Base-by-base conservation (phyloP, 1,140 invertebrate species). In the Drosophila nigromelanica region DNA sequence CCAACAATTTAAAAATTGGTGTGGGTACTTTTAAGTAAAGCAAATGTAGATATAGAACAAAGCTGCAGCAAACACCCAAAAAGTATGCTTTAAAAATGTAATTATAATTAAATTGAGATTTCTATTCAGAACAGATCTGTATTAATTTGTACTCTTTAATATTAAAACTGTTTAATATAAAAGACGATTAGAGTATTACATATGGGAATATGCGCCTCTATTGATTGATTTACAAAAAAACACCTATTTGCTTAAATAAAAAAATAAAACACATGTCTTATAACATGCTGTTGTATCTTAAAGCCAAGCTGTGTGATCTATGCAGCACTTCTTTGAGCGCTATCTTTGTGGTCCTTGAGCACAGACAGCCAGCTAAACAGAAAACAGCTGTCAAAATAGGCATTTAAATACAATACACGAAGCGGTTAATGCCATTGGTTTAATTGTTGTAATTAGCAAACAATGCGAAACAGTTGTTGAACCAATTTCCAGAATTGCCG, bases 401-500 rank as follows among this genome's bases (percentile, higher is more conserved):
- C 48, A 50, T 52, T 45, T 33, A 63, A 64, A 54, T 48, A 48
- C 66, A 42, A 60, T 68, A 79, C 72, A 47, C 54, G 52, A 75
- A 62, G 48, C 64, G 55, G 40, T 69, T 73, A 69, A 61, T 55
- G 70, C 56, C 48, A 54, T 69, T 69, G 66, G 14, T 71, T 72
- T 76, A 54, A 75, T 78, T 63, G 81, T 64, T 75, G 70, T 62
- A 74, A 70, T 81, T 75, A 75, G 58, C 79, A 72, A 74, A 83
- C 75, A 74, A 78, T 67, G 77, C 30, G 63, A 87, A 86, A 86
- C 81, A 86, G 78, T 76, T 78, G 71, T 60, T 56, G 72, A 71
- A 71, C 47, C 66, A 77, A 74, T 60, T 71, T 62, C 45, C 62
- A 73, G 55, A 73, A 68, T 61, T 45, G 24, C 21, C 55, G 52